Base-by-base conservation (phyloP, 2,113 vertebrate species). In the Willisornis vidua region DNA sequence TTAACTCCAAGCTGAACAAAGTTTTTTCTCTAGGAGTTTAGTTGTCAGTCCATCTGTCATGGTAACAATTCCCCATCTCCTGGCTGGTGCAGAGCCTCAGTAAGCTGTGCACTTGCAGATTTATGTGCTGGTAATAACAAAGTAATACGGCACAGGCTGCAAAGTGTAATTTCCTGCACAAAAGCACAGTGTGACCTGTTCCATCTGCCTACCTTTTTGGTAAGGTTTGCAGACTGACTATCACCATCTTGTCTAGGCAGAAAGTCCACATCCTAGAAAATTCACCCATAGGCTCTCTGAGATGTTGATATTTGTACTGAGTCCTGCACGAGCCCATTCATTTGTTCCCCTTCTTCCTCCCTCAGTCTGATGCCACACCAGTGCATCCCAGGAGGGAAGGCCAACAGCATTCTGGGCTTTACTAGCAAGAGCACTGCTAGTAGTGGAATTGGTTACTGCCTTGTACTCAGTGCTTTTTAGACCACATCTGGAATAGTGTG, bases 1-100 rank as follows among this genome's bases (percentile, higher is more conserved):
- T 62, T 55, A 83, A 80, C 84, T 93, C 77, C 52, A 79, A 72
- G 35, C 85, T 68, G 62, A 89, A 91, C 72, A 31, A 76, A 76
- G 49, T 54, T 93, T 85, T 91, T 96, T 93, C 92, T 91, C 59
- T 63, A 82, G 89, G 84, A 93, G 75, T 76, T 45, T 33, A 63
- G 74, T 75, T 94, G 90, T 94, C 89, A 81, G 89, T 91, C 77
- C 94, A 96, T 95, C 94, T 94, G 93, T 96, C 94, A 94, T 37
- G 23, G 81, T 76, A 87, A 37, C 88, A 81, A 73, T 87, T 80
- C 81, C 78, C 87, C 63, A 23, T 86, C 89, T 71, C 41, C 23
- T 10, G 43, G 55, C 85, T 84, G 90, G 65, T 84, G 76, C 54
- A 49, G 24, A 84, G 78, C 55, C 66, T 86, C 94, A 58, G 13